Evolutionary conservation across 2,888 invertebrate species (phyloP), one percentile per base, ranked within the genome.

Genomic region (Agrochola lota): DNA sequence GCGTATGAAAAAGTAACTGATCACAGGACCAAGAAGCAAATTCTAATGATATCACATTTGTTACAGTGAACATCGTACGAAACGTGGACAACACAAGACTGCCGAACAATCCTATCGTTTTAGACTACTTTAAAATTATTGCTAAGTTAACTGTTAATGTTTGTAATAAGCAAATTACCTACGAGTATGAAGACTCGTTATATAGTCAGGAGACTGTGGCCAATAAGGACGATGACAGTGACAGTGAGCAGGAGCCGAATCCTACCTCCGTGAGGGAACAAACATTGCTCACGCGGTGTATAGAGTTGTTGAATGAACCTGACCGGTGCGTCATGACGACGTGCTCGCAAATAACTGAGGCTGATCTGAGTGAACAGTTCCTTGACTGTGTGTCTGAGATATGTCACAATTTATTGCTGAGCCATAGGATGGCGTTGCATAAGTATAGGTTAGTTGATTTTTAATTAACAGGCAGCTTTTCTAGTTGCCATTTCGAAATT

Each of bases 401-500:
- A 73, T 99, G 99, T 91, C 98, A 99, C 94, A 98, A 98, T 94
- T 95, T 99, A 71, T 95, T 99, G 92, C 97, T 98, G 86, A 98
- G 98, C 88, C 98, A 98, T 92, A 98, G 98, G 92, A 97, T 98
- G 92, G 98, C 99, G 0, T 97, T 99, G 86, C 98, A 98, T 92
- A 98, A 98, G 91, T 98, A 98, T 95, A 98, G 98, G 98, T 98
- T 93, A 85, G 91, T 86, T 30, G 11, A 46, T 59, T 43, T 43
- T 35, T 60, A 17, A 30, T 30, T 17, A 17, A 26, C 7, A 60
- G 17, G 1, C 60, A 8, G 17, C 8, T 17, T 30, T 60, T 60
- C 8, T 60, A 8, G 26, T 30, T 59, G 59, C 26, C 11, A 26
- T n/a, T 57, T 55, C 0, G 0, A 55, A 55, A 11, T n/a, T 11